Evolutionary conservation across 2,797 vertebrate species (phyloP).

Genomic region (Hirundo rustica): DNA sequence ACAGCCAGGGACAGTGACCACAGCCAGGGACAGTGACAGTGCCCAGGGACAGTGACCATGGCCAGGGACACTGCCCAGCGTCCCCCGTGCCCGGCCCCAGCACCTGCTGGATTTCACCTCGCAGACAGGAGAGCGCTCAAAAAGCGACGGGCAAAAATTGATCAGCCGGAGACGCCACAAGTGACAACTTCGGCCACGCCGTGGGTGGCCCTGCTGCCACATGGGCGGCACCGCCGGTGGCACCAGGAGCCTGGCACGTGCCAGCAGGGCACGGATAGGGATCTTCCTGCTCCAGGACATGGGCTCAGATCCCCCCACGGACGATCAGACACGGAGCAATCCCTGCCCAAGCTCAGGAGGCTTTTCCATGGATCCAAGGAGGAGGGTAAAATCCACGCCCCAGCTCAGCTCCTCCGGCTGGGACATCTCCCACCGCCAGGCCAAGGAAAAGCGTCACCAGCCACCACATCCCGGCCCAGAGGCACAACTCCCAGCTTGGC

Average conservation of each 20-base stretch:
- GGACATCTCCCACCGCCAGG: background rate
- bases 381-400: accelerated
- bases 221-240: accelerated
- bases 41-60: too few relatives aligned
- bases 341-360: background rate
- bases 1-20: too few relatives aligned
- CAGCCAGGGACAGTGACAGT: too few relatives aligned
- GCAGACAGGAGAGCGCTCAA: accelerated
- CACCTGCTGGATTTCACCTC: accelerated
- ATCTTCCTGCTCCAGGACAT: accelerated
- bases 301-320: accelerated
- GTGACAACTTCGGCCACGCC: background rate
- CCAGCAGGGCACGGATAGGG: background rate
- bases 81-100: too few relatives aligned
- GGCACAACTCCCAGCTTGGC: background rate
- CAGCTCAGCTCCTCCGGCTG: background rate
- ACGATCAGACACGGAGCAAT: accelerated
- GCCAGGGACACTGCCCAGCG: background rate
- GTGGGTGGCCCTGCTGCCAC: accelerated
- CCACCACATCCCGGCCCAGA: background rate
- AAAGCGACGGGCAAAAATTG: accelerated
- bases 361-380: accelerated
- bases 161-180: accelerated
- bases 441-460: background rate
- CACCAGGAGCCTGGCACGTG: background rate